These are phyloP conservation scores for Phorcus lineatus DNA, from an alignment of 2,888 invertebrate genomes.

Conservation along the genomic window DNA sequence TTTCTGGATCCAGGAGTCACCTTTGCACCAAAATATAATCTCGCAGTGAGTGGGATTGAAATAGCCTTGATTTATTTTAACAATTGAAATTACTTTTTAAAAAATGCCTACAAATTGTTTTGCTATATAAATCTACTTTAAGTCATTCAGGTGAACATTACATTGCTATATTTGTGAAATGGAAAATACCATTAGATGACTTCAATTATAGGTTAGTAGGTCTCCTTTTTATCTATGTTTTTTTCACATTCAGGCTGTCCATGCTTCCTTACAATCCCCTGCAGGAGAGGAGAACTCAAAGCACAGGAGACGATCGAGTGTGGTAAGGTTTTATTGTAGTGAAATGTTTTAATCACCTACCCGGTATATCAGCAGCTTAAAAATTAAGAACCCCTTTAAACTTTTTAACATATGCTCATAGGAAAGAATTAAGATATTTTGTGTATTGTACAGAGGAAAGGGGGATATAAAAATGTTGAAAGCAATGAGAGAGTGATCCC, in stretches of 20 bases:
- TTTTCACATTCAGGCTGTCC: constrained; percentile 28
- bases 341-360: no score
- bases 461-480: no score
- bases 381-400: no score
- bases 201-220: no score
- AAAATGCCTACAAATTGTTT: background rate
- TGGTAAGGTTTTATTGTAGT: constrained; percentile 19
- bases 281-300: constrained; percentile 6
- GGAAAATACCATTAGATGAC: no score
- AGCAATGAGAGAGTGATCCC: no score
- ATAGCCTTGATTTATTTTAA: no score
- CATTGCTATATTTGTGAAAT: background rate
- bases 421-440: no score
- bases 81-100: background rate
- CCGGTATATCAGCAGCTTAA: no score
- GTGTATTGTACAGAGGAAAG: no score
- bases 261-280: constrained; percentile 26
- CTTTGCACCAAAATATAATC: constrained; percentile 61
- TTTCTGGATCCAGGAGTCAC: constrained; percentile 60
- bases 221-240: no score
- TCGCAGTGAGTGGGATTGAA: constrained; percentile 50
- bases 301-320: constrained; percentile 25
- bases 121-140: background rate
- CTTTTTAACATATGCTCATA: no score
- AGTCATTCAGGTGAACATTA: background rate